Evolutionary conservation across 2,888 invertebrate genomes (phyloP).

Genomic region (Eupeodes luniger): DNA sequence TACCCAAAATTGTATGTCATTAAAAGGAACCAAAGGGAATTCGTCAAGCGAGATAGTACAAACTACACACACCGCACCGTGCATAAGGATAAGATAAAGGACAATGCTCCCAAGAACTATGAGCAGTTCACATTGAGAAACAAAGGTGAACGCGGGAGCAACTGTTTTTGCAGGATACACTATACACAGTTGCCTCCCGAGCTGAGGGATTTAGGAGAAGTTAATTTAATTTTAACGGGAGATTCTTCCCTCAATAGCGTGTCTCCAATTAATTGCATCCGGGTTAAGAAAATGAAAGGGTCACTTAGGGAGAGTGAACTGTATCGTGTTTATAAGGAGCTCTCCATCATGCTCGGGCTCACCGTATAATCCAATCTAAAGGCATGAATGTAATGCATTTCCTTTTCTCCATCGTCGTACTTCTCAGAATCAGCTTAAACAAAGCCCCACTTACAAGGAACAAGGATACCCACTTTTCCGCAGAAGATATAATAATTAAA

Average conservation of each 20-base stretch:
- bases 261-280: slow-evolving; percentile 59
- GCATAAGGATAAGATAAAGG: neutral
- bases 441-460: slow-evolving; percentile 1
- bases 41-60: slow-evolving; percentile 2
- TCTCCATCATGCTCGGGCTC: slow-evolving; percentile 15
- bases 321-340: slow-evolving; percentile 4
- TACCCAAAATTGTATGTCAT: slow-evolving; percentile 52
- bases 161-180: neutral
- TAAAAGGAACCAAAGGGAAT: slow-evolving; percentile 44
- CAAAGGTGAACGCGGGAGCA: slow-evolving; percentile 22
- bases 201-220: slow-evolving; percentile 48
- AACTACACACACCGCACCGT: neutral
- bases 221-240: slow-evolving; percentile 57
- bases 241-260: neutral
- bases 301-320: slow-evolving; percentile 19
- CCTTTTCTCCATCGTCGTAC: neutral
- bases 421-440: slow-evolving; percentile 5
- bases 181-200: neutral
- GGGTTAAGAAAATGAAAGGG: slow-evolving; percentile 42
- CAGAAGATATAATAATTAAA: slow-evolving; percentile 70
- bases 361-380: slow-evolving; percentile 1
- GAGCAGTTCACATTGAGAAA: slow-evolving; percentile 16
- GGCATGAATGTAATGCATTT: slow-evolving; percentile 30
- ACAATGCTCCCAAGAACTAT: neutral
- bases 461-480: slow-evolving; percentile 13